phyloP scores from a whole-genome alignment of 2,888 invertebrate genomes.

The Hetaerina titia region DNA sequence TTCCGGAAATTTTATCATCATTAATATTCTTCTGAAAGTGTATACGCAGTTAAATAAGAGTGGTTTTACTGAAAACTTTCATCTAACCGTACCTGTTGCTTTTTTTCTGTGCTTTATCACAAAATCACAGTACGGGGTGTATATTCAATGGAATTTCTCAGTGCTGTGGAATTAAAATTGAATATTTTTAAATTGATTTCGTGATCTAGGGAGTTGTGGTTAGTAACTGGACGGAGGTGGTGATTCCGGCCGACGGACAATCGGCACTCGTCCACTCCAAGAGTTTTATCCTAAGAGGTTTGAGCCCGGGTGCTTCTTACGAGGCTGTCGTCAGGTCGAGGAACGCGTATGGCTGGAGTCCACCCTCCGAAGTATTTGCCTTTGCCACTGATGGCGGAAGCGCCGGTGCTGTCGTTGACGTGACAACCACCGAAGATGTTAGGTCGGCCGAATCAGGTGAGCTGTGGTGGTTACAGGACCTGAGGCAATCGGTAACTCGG shows the following conservation, averaged over 20 bases:
- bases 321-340: slow-evolving; percentile 89
- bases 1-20: too few species aligned
- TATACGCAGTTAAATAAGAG: too few species aligned
- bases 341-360: slow-evolving; percentile 92
- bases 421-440: background rate
- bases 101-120: too few species aligned
- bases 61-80: too few species aligned
- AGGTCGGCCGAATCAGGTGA: background rate
- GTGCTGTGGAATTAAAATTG: too few species aligned
- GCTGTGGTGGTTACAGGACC: background rate
- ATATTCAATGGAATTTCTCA: too few species aligned
- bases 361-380: slow-evolving; percentile 85
- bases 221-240: slow-evolving; percentile 83
- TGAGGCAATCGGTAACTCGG: too few species aligned
- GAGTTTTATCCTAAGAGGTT: slow-evolving; percentile 86
- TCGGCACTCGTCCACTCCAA: slow-evolving; percentile 83
- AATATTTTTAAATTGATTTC: too few species aligned
- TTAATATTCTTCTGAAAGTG: too few species aligned
- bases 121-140: too few species aligned
- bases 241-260: slow-evolving; percentile 83
- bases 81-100: too few species aligned
- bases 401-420: background rate
- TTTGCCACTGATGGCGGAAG: slow-evolving; percentile 89
- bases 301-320: slow-evolving; percentile 86
- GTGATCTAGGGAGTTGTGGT: slow-evolving; percentile 75